Conservation (phyloP, 2,113 vertebrate species). For the Plecturocebus donacophilus region DNA sequence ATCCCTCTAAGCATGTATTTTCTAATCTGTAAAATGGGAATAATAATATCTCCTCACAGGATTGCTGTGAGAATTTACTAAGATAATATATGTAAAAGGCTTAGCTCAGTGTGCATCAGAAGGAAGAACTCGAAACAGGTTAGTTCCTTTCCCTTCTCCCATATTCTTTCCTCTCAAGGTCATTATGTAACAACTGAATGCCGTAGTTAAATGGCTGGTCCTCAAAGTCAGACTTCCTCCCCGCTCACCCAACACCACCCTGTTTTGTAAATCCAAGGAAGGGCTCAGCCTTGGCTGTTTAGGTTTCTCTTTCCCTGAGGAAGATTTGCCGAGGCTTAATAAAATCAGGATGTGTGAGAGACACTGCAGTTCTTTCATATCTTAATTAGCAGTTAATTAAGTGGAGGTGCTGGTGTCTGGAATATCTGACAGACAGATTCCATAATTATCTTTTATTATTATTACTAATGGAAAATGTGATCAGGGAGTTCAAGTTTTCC, state of each 20-base stretch:
- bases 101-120: background rate
- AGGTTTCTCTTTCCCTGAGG: background rate
- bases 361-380: constrained; percentile 37
- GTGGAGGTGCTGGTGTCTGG: constrained; percentile 35
- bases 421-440: constrained; percentile 59
- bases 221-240: background rate
- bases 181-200: rapidly evolving
- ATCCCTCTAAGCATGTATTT: background rate
- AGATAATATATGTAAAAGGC: background rate
- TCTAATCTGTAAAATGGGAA: constrained; percentile 11
- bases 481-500: constrained; percentile 39
- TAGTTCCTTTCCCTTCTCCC: background rate
- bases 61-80: background rate
- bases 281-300: background rate
- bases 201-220: too few relatives aligned
- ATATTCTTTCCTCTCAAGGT: background rate
- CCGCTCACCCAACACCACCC: rapidly evolving
- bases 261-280: background rate
- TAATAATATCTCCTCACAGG: background rate
- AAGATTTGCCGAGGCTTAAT: constrained; percentile 55
- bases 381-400: constrained; percentile 80
- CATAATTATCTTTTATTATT: constrained; percentile 73
- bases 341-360: constrained; percentile 52
- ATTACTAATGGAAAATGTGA: constrained; percentile 66
- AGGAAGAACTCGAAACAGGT: background rate